These are phyloP conservation scores for Rhadina sibilatrix DNA, from an alignment of 2,113 vertebrate genomes.

Conservation along the genomic window DNA sequence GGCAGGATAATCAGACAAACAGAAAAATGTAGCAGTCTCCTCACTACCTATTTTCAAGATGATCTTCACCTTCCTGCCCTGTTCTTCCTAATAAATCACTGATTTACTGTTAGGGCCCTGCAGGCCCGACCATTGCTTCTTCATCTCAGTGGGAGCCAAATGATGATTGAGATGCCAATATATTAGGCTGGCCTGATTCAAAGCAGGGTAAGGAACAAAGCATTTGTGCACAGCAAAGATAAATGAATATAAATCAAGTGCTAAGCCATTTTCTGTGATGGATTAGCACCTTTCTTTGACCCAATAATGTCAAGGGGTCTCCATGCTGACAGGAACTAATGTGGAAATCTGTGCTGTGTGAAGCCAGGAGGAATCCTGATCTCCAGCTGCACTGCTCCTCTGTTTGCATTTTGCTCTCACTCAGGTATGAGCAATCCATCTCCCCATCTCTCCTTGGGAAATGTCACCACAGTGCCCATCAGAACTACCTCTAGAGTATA, in stretches of 20 bases:
- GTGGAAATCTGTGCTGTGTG: background rate
- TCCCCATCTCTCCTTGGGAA: background rate
- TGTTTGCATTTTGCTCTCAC: background rate
- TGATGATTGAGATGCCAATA: slow-evolving; percentile 69
- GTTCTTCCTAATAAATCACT: slow-evolving; percentile 30
- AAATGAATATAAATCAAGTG: slow-evolving; percentile 19
- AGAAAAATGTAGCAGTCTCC: background rate
- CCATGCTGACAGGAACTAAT: slow-evolving; percentile 44
- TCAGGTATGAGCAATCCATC: background rate
- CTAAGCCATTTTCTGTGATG: slow-evolving; percentile 40
- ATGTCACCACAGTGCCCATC: background rate
- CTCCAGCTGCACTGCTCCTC: background rate
- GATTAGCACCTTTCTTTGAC: slow-evolving; percentile 59
- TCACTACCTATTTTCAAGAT: slow-evolving; percentile 16
- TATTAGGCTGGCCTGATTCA: slow-evolving; percentile 46
- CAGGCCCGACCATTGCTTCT: slow-evolving; percentile 25
- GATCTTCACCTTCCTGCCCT: slow-evolving; percentile 25
- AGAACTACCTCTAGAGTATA: background rate
- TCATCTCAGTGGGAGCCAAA: slow-evolving; percentile 63
- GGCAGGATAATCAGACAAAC: background rate
- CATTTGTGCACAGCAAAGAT: slow-evolving; percentile 28
- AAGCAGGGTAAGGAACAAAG: slow-evolving; percentile 59
- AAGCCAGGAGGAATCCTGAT: background rate
- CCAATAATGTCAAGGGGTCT: slow-evolving; percentile 44
- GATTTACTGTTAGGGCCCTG: slow-evolving; percentile 35